These are phyloP conservation scores for Plecturocebus donacophilus DNA, from an alignment of 2,113 vertebrate species.

Conservation along the genomic window DNA sequence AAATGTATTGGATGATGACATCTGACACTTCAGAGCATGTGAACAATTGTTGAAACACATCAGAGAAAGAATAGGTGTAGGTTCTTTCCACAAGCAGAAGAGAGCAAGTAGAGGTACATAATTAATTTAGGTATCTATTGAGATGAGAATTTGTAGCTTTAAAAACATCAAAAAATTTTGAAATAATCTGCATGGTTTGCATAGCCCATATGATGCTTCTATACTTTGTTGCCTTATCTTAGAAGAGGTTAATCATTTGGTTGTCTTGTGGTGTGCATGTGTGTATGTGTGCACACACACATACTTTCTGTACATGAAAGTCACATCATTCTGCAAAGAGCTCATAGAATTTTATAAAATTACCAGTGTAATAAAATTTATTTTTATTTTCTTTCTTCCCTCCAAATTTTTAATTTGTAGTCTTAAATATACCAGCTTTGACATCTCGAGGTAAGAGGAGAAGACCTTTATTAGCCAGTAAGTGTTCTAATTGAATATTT, in stretches of 20 bases:
- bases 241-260: background rate
- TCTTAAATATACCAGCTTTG: background rate
- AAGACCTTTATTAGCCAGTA: background rate
- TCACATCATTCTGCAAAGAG: background rate
- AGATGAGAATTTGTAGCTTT: background rate
- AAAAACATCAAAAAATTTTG: background rate
- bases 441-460: background rate
- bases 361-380: background rate
- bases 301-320: background rate
- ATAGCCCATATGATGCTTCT: background rate
- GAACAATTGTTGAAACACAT: background rate
- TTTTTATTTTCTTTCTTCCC: background rate
- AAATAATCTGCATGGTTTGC: background rate
- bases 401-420: background rate
- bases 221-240: background rate
- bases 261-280: background rate
- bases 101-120: background rate
- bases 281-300: fast-evolving
- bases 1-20: background rate
- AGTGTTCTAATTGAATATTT: background rate
- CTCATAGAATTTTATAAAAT: background rate
- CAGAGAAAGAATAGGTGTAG: background rate
- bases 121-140: background rate
- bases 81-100: background rate
- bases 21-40: background rate